A percentile compares a stretch with the other conserved stretches of the same genome.
Conservation (phyloP, 2,797 vertebrate species). For the Champsocephalus gunnari region DNA sequence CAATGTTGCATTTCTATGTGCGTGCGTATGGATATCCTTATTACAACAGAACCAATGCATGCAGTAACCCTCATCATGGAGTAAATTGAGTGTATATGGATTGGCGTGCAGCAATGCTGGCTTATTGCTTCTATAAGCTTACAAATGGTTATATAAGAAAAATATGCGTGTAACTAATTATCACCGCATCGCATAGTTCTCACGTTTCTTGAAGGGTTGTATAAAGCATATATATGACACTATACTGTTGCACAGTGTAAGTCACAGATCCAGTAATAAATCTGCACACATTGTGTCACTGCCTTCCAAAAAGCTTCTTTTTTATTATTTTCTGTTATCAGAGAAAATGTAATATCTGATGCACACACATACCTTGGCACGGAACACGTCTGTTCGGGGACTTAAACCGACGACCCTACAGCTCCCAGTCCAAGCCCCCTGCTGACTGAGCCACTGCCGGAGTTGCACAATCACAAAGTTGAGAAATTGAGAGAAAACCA, state of each 20-base stretch:
- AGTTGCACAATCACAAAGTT: slow-evolving; percentile 5
- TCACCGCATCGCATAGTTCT: slow-evolving; percentile 23
- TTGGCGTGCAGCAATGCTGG: slow-evolving; percentile 25
- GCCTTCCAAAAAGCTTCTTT: slow-evolving; percentile 44
- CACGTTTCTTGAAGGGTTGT: slow-evolving; percentile 48
- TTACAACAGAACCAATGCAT: slow-evolving; percentile 63
- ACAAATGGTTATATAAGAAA: slow-evolving; percentile 29
- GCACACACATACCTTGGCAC: too few species aligned
- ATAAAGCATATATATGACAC: slow-evolving; percentile 58
- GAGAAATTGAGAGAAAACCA: slow-evolving; percentile 20
- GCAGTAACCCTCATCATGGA: slow-evolving; percentile 52
- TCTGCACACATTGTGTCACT: slow-evolving; percentile 75
- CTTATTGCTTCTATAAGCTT: slow-evolving; percentile 58
- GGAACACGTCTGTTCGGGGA: too few species aligned
- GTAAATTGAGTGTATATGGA: slow-evolving; percentile 27
- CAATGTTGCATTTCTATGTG: slow-evolving; percentile 27
- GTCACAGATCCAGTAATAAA: slow-evolving; percentile 70
- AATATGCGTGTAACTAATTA: slow-evolving; percentile 15
- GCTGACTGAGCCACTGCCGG: neutral
- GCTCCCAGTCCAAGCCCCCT: too few species aligned
- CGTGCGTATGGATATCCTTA: slow-evolving; percentile 22
- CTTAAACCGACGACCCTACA: too few species aligned
- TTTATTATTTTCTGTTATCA: neutral
- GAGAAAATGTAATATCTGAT: neutral
- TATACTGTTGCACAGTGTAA: slow-evolving; percentile 67